A percentile compares a stretch with the other conserved stretches of the same genome.
Conservation (phyloP, 2,113 vertebrate genomes). For the Ageneiosus marmoratus region DNA sequence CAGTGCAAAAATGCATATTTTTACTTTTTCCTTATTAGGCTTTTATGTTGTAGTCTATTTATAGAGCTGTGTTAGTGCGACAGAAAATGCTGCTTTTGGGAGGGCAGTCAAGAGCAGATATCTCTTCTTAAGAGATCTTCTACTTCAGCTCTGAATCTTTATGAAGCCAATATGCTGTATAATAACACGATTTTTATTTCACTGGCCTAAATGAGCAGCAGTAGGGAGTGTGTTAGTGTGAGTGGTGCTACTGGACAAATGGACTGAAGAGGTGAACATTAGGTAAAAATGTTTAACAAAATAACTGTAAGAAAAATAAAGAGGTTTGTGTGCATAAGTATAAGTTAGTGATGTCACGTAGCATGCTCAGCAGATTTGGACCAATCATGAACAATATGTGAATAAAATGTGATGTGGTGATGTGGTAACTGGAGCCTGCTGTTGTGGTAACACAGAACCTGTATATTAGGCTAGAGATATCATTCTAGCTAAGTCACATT, state of each 20-base stretch:
- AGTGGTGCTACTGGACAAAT: too few relatives aligned
- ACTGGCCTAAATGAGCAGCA: not conserved
- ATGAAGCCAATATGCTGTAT: not conserved
- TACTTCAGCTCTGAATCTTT: not conserved
- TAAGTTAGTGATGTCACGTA: too few relatives aligned
- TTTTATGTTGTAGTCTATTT: not conserved
- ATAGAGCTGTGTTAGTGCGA: conserved; percentile 1
- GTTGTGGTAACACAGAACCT: too few relatives aligned
- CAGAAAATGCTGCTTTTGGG: not conserved
- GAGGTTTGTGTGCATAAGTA: not conserved
- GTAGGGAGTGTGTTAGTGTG: not conserved
- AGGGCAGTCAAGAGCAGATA: too few relatives aligned
- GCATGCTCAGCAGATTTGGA: too few relatives aligned
- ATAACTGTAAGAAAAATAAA: too few relatives aligned
- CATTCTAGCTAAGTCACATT: not conserved
- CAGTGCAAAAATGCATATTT: not conserved
- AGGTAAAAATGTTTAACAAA: too few relatives aligned
- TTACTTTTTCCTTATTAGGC: not conserved
- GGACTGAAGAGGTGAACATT: too few relatives aligned
- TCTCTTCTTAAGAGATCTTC: too few relatives aligned
- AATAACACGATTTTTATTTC: not conserved
- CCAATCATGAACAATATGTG: too few relatives aligned
- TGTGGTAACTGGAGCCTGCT: too few relatives aligned
- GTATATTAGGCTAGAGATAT: not conserved
- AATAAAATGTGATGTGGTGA: not conserved